These are phyloP conservation scores for Forbesichthys agassizii DNA, from an alignment of 2,113 vertebrate genomes.

Conservation along the genomic window DNA sequence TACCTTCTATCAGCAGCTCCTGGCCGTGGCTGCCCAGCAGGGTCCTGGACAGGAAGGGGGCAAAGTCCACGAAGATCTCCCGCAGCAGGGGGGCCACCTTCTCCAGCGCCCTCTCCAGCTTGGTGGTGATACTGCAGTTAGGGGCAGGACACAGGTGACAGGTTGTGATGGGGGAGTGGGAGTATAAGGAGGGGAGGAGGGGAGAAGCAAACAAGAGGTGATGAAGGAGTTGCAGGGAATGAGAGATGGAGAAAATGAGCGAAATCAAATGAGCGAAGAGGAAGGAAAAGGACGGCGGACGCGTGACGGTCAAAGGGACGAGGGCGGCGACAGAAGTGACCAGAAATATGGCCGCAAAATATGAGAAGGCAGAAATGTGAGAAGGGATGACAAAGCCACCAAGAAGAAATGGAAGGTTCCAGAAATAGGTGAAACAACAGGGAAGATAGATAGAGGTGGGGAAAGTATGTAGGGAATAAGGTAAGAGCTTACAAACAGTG, in stretches of 20 bases:
- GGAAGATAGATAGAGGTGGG: constrained; percentile 6
- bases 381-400: neutral
- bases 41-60: constrained; percentile 95
- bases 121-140: constrained; percentile 91
- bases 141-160: constrained; percentile 50
- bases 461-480: neutral
- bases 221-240: neutral
- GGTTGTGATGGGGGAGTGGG: constrained; percentile 1
- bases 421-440: neutral
- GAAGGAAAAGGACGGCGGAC: neutral
- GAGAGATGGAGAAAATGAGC: constrained; percentile 1
- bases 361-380: neutral
- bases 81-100: constrained; percentile 97
- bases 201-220: neutral
- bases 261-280: neutral
- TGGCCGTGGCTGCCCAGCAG: constrained; percentile 98
- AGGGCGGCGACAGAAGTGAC: neutral
- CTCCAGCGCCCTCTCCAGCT: constrained; percentile 97
- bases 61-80: constrained; percentile 99
- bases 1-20: constrained; percentile 99
- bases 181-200: neutral
- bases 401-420: neutral
- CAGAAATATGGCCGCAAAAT: neutral
- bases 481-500: constrained; percentile 19
- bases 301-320: neutral